Percentiles rank a stretch among this genome's conserved stretches.
These are phyloP conservation scores for Decapterus maruadsi DNA, from an alignment of 2,797 vertebrate genomes.

Conservation along the genomic window DNA sequence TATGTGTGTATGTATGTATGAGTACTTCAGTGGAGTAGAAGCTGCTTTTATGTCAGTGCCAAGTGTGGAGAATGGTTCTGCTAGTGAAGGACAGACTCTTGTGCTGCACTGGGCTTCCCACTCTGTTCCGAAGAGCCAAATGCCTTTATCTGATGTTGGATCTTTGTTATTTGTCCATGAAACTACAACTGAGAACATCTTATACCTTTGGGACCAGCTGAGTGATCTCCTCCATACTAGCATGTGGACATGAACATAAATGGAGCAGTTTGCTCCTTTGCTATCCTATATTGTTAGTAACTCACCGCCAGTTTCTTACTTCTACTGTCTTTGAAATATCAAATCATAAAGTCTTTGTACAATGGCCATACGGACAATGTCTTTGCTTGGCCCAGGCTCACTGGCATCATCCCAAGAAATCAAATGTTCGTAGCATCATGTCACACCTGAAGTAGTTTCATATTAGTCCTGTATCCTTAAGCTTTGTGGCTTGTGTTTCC, in stretches of 20 bases:
- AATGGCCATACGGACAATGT: slow-evolving; percentile 59
- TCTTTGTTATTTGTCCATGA: slow-evolving; percentile 88
- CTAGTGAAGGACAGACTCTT: slow-evolving; percentile 82
- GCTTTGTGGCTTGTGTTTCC: slow-evolving; percentile 62
- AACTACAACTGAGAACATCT: slow-evolving; percentile 86
- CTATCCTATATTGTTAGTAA: slow-evolving; percentile 75
- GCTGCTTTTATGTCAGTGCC: slow-evolving; percentile 86
- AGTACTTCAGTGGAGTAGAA: slow-evolving; percentile 77
- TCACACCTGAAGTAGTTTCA: slow-evolving; percentile 69
- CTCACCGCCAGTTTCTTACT: slow-evolving; percentile 65
- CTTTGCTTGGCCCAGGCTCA: slow-evolving; percentile 48
- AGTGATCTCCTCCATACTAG: slow-evolving; percentile 77
- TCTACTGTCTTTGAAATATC: slow-evolving; percentile 70
- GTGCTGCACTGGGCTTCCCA: slow-evolving; percentile 80
- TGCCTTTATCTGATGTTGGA: slow-evolving; percentile 83
- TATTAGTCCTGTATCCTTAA: slow-evolving; percentile 58
- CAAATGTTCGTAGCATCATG: slow-evolving; percentile 63
- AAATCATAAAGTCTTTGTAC: slow-evolving; percentile 63
- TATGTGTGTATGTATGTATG: slow-evolving; percentile 69
- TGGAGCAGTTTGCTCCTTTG: slow-evolving; percentile 68
- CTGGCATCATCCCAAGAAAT: slow-evolving; percentile 55
- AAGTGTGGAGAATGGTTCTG: slow-evolving; percentile 84
- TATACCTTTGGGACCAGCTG: slow-evolving; percentile 79
- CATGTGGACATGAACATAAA: slow-evolving; percentile 80
- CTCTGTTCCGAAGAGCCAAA: slow-evolving; percentile 84